Conservation (phyloP, 2,113 vertebrate genomes). For the Urocolius indicus region DNA sequence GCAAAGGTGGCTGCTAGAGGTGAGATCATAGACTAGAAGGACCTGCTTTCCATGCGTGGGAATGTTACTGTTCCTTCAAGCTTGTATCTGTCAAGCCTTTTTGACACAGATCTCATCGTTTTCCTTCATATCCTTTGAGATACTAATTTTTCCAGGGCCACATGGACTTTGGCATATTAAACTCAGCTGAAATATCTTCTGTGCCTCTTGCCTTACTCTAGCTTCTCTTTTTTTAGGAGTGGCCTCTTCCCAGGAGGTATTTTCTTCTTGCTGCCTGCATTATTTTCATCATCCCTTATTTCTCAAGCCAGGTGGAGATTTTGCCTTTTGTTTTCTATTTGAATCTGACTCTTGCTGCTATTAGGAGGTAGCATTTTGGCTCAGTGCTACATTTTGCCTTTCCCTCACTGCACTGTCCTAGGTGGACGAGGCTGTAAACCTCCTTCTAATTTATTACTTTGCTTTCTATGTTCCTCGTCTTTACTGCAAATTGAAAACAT, state of each 20-base stretch:
- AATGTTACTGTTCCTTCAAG: neutral
- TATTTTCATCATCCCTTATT: neutral
- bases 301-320: neutral
- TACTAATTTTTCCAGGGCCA: neutral
- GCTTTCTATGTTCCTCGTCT: slow-evolving; percentile 63
- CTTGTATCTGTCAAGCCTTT: neutral
- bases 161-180: neutral
- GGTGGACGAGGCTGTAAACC: slow-evolving; percentile 44
- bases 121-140: neutral
- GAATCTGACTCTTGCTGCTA: neutral
- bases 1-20: neutral
- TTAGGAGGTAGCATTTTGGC: neutral
- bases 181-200: neutral
- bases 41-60: neutral
- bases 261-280: neutral
- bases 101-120: neutral
- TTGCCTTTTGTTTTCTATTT: neutral
- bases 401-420: neutral
- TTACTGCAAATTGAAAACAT: slow-evolving; percentile 74
- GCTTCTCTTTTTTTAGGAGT: neutral
- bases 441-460: slow-evolving; percentile 52
- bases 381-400: neutral
- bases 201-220: neutral
- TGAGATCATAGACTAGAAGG: neutral
- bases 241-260: neutral